Percentiles rank a stretch among this genome's conserved stretches.
phyloP scores from a whole-genome alignment of 2,797 vertebrate species.

The Lophotriccus pileatus region DNA sequence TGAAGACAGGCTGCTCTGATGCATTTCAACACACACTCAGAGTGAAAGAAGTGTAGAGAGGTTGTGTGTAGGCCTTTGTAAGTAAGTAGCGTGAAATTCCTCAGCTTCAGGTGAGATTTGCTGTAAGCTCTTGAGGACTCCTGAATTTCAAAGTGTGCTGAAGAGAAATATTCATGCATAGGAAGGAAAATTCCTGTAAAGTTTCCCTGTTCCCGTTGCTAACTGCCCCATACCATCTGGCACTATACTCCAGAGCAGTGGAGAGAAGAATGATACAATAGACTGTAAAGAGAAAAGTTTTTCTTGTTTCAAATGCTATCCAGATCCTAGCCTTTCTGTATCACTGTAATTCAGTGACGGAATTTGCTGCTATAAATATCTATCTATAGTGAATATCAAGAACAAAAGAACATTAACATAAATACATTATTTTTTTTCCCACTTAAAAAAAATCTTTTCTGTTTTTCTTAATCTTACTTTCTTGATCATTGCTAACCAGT shows the following conservation, averaged over 20 bases:
- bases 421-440: not conserved
- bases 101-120: conserved; percentile 39
- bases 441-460: conserved; percentile 27
- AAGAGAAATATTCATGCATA: not conserved
- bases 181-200: conserved; percentile 30
- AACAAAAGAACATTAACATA: not conserved
- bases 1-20: not conserved
- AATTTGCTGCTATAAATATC: not conserved
- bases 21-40: not conserved
- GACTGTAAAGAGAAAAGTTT: not conserved
- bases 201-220: not conserved
- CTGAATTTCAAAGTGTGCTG: conserved; percentile 3
- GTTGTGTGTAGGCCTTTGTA: conserved; percentile 9
- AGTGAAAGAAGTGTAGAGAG: not conserved
- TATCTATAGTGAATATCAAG: not conserved
- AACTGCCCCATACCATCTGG: not conserved
- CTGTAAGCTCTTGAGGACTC: not conserved
- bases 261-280: not conserved
- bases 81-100: conserved; percentile 27
- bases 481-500: conserved; percentile 28
- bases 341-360: not conserved
- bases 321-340: not conserved
- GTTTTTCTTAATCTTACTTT: conserved; percentile 40
- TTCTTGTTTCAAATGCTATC: not conserved
- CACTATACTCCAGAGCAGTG: not conserved